Evolutionary conservation across 2,888 invertebrate species (phyloP).

Genomic region (Drosophila prostipennis): DNA sequence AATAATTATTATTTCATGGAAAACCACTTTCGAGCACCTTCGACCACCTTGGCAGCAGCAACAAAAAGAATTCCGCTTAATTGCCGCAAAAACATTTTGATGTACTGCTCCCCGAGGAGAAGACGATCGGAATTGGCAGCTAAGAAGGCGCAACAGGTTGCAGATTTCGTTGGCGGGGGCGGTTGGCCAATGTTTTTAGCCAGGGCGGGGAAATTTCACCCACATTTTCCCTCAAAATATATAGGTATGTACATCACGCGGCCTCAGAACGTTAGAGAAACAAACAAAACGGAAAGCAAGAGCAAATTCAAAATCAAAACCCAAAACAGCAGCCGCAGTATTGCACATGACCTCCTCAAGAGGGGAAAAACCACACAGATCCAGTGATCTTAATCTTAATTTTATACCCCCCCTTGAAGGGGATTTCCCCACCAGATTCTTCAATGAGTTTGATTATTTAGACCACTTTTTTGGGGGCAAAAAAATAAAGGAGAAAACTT

Average conservation of each 20-base stretch:
- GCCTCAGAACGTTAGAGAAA: slow-evolving; percentile 51
- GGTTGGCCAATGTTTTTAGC: slow-evolving; percentile 6
- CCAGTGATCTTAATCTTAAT: not conserved
- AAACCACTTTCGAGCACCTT: slow-evolving; percentile 48
- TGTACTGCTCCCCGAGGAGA: slow-evolving; percentile 50
- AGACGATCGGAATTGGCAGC: slow-evolving; percentile 41
- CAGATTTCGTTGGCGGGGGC: slow-evolving; percentile 42
- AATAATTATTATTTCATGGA: slow-evolving; percentile 32
- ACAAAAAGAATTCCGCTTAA: slow-evolving; percentile 37
- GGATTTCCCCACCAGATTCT: slow-evolving; percentile 1
- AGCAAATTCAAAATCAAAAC: slow-evolving; percentile 11
- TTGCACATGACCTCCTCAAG: slow-evolving; percentile 39
- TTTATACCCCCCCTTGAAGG: not conserved
- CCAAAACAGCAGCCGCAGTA: slow-evolving; percentile 32
- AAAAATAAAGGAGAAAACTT: slow-evolving; percentile 33
- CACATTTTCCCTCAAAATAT: slow-evolving; percentile 27
- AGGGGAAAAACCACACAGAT: slow-evolving; percentile 15
- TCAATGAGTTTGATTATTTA: slow-evolving; percentile 34
- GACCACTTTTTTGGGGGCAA: slow-evolving; percentile 17
- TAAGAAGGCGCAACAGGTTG: slow-evolving; percentile 67
- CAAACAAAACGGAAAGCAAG: slow-evolving; percentile 22
- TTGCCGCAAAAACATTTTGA: slow-evolving; percentile 68
- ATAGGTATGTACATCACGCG: slow-evolving; percentile 37
- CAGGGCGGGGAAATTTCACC: slow-evolving; percentile 5
- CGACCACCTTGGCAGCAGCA: slow-evolving; percentile 35